A percentile compares a stretch with the other conserved stretches of the same genome.
Evolutionary conservation across 2,113 vertebrate genomes (phyloP).

Genomic region (Centrocercus urophasianus): DNA sequence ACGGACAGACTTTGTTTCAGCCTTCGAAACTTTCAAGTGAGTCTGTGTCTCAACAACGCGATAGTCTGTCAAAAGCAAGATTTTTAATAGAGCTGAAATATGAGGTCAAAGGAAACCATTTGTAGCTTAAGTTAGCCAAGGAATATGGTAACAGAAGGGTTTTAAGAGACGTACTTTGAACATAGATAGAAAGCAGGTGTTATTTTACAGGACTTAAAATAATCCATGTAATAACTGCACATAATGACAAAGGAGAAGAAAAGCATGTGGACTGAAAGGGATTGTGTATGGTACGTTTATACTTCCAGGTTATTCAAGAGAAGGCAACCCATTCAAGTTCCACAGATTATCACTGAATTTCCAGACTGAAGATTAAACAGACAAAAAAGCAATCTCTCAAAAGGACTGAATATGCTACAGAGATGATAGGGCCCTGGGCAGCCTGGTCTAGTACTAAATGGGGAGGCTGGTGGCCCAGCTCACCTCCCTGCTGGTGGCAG

Average conservation of each 20-base stretch:
- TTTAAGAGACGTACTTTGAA: neutral
- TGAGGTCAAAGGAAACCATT: neutral
- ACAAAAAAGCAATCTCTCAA: neutral
- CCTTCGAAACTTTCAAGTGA: slow-evolving; percentile 81
- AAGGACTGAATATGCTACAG: neutral
- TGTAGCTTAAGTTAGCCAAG: neutral
- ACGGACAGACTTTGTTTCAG: slow-evolving; percentile 73
- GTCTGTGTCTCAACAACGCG: slow-evolving; percentile 78
- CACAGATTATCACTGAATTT: neutral
- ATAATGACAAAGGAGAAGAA: neutral
- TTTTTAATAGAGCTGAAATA: slow-evolving; percentile 30
- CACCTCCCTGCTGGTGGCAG: too few relatives aligned
- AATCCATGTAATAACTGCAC: neutral
- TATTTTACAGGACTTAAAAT: neutral
- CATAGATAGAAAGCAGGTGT: neutral
- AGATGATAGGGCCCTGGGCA: neutral
- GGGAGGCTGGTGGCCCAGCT: too few relatives aligned
- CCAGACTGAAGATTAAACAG: neutral
- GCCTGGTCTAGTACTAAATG: too few relatives aligned
- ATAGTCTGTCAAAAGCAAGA: slow-evolving; percentile 76
- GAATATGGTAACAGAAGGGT: neutral
- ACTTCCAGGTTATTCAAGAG: neutral
- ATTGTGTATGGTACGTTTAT: neutral
- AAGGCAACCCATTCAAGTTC: neutral
- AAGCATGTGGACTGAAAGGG: neutral